phyloP scores from a whole-genome alignment of 1,140 invertebrate genomes.

The Spodoptera frugiperda region DNA sequence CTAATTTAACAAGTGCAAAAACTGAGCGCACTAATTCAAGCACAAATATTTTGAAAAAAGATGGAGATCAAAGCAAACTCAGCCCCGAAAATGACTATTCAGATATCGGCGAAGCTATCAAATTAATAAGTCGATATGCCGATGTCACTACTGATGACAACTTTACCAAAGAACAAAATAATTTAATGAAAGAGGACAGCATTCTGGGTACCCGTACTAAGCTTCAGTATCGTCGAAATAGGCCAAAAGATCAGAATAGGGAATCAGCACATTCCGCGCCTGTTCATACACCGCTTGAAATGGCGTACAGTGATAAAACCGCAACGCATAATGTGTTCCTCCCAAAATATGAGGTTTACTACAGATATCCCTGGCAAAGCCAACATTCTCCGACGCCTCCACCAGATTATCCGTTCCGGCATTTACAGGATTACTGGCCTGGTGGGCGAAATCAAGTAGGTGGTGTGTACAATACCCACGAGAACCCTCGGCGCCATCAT shows the following conservation, averaged over 20 bases:
- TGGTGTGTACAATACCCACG: constrained; percentile 74
- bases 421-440: constrained; percentile 82
- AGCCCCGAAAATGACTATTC: constrained; percentile 82
- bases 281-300: constrained; percentile 41
- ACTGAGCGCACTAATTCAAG: constrained; percentile 42
- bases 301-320: constrained; percentile 47
- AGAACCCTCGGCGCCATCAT: constrained; percentile 78
- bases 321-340: constrained; percentile 47
- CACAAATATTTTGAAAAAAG: constrained; percentile 61
- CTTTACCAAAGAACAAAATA: constrained; percentile 76
- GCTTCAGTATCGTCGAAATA: constrained; percentile 76
- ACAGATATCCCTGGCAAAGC: constrained; percentile 74
- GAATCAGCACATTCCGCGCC: background rate
- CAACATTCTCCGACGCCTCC: constrained; percentile 69
- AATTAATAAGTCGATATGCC: constrained; percentile 81
- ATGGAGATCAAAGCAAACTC: constrained; percentile 70
- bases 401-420: constrained; percentile 76
- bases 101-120: constrained; percentile 84
- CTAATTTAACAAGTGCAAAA: constrained; percentile 36
- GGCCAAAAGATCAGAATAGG: constrained; percentile 63
- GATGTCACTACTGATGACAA: constrained; percentile 82
- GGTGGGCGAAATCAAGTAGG: constrained; percentile 71
- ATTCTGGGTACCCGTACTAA: constrained; percentile 80
- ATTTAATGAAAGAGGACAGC: constrained; percentile 67
- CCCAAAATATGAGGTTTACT: constrained; percentile 65